These are phyloP conservation scores for Heliothis virescens DNA, from an alignment of 1,140 invertebrate genomes.

Conservation along the genomic window DNA sequence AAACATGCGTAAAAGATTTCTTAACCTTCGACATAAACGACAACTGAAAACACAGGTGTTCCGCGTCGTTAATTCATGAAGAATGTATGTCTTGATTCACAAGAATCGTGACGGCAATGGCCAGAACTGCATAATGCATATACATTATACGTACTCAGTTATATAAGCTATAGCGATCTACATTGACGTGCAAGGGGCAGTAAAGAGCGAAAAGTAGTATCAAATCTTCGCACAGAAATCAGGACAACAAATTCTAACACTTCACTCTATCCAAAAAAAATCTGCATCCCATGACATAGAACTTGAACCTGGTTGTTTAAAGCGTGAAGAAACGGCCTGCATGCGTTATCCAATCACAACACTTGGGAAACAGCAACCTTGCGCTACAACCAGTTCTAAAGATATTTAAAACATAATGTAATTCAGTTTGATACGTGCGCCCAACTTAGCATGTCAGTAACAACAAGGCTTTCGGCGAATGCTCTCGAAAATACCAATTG, in stretches of 20 bases:
- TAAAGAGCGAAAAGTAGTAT: too few relatives aligned
- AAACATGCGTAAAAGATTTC: constrained; percentile 21
- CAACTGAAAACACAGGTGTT: constrained; percentile 18
- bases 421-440: background rate
- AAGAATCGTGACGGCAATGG: too few relatives aligned
- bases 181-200: too few relatives aligned
- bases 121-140: too few relatives aligned
- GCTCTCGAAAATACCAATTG: constrained; percentile 31
- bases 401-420: constrained; percentile 19
- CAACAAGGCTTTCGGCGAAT: constrained; percentile 17
- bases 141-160: too few relatives aligned
- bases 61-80: background rate
- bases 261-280: constrained; percentile 12
- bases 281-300: constrained; percentile 19
- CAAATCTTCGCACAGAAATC: too few relatives aligned
- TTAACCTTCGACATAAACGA: constrained; percentile 22
- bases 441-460: constrained; percentile 12
- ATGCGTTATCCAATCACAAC: constrained; percentile 10
- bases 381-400: constrained; percentile 23
- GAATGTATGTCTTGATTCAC: too few relatives aligned
- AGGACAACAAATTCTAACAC: background rate
- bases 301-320: constrained; percentile 37
- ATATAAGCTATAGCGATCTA: too few relatives aligned
- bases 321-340: constrained; percentile 1
- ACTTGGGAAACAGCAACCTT: constrained; percentile 29